Evolutionary conservation across 2,888 invertebrate species (phyloP), one percentile per base, ranked within the genome.

Genomic region (Plebejus melissa): DNA sequence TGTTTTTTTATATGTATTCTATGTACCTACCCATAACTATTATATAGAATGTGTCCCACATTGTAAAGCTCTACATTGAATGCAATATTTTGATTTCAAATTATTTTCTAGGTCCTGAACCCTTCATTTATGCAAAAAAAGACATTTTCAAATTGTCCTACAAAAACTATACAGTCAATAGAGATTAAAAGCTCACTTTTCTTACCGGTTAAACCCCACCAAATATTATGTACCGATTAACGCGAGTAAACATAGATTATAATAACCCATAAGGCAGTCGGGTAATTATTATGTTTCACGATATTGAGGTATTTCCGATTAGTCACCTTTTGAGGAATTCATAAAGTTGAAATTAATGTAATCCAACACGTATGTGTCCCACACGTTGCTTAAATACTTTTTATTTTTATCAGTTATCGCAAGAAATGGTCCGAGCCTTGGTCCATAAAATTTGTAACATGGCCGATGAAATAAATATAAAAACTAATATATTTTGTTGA

Each of bases 361-460:
- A 65, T 36, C 32, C 65, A 65, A 32, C 16, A 65, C 13, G 65
- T 1, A 13, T 28, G 60, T 60, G 65, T 36, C 65, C 65, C 65
- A 65, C 65, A 65, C 65, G 65, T 65, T 36, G 32, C 32, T 32
- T 65, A 65, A 65, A 65, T 65, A 65, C 65, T 65, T 65, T 65
- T 65, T 65, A 65, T 65, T 65, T 65, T 65, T 36, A 65, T 65
- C 65, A 65, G 65, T 65, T 36, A 32, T 32, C 65, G 65, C 32
- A 65, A 28, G 60, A 65, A 65, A 65, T 65, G 65, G 32, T 65
- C 32, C 65, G 65, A 60, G 16, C n/a, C n/a, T n/a, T n/a, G n/a
- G n/a, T n/a, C 65, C 7, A 36, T 65, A 65, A 65, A 65, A 32
- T 65, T 65, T 65, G 65, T 65, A 65, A 65, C 65, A 65, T 65